A percentile compares a stretch with the other conserved stretches of the same genome.
phyloP scores from a whole-genome alignment of 23 tunicate species.

The Ciona savignyi region DNA sequence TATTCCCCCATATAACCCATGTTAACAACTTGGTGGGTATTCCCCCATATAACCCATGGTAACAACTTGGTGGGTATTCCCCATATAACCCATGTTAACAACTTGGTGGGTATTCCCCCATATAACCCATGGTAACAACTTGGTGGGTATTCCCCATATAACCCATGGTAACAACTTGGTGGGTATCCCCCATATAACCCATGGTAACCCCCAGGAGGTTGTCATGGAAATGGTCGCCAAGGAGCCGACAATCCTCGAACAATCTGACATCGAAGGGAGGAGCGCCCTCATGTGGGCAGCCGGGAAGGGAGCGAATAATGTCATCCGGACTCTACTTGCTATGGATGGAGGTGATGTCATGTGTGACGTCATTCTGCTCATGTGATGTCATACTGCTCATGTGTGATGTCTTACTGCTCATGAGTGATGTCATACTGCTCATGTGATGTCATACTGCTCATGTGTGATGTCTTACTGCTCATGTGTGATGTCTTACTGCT shows the following conservation, averaged over 20 bases:
- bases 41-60: background rate
- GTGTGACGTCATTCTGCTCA: too few relatives aligned
- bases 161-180: conserved; percentile 68
- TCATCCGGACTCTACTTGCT: conserved; percentile 42
- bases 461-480: too few relatives aligned
- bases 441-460: too few relatives aligned
- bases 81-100: conserved; percentile 77
- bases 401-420: too few relatives aligned
- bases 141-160: conserved; percentile 65
- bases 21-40: conserved; percentile 42
- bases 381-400: too few relatives aligned
- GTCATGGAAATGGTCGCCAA: background rate
- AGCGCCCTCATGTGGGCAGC: conserved; percentile 97
- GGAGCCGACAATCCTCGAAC: background rate
- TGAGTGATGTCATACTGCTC: too few relatives aligned
- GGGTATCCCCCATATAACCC: background rate
- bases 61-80: conserved; percentile 6
- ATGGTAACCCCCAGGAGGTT: background rate
- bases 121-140: background rate
- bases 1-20: conserved; percentile 83
- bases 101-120: conserved; percentile 15
- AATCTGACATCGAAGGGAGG: background rate
- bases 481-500: too few relatives aligned
- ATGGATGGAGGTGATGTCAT: conserved; percentile 15
- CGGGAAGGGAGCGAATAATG: conserved; percentile 73